Base-by-base conservation (phyloP, 2,888 invertebrate species). In the Agonopterix subpropinquella region DNA sequence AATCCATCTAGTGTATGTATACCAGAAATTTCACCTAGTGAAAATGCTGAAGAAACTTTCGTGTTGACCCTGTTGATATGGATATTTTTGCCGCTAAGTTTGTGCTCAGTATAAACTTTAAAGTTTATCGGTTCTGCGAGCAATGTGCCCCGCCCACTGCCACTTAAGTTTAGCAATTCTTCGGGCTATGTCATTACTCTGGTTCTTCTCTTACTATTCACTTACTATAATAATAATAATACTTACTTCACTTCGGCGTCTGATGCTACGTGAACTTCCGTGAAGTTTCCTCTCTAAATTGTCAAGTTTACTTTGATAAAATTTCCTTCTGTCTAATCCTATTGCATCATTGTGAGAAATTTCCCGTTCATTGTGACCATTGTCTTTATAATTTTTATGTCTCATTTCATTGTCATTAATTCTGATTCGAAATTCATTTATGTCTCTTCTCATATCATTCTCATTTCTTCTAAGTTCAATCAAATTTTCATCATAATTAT, bases 301-400 rank as follows among this genome's bases (percentile, higher is more conserved):
- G 35, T 77, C 70, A 3, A 84, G 58, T 62, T 76, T 83, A 1
- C 77, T 70, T 52, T 81, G 77, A 52, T 82, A 83, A 58, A 65
- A 82, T 47, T 70, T 75, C 49, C 72, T 70, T 60, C 80, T 70
- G 13, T 78, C 77, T 36, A 52, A 10, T 53, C 67, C 67, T 5
- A 80, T 50, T 2, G 57, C 54, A 43, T 77, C 73, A 11, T 65
- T 58, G 1, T 11, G 41, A 47, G 28, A 11, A 11, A 28, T 28
- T 28, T 28, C 28, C 13, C 5, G 2, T 36, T 46, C 41, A n/a
- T 46, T 28, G 8, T 18, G 11, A 15, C 39, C 53, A 39, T 44
- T 44, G 9, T 45, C 11, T 49, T 55, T 58, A 18, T 47, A 43
- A 39, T 48, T 59, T 42, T 55, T 43, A 18, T 13, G 10, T 43